Evolutionary conservation across 2,888 invertebrate species (phyloP).

Genomic region (Noctuana brunneofusca): DNA sequence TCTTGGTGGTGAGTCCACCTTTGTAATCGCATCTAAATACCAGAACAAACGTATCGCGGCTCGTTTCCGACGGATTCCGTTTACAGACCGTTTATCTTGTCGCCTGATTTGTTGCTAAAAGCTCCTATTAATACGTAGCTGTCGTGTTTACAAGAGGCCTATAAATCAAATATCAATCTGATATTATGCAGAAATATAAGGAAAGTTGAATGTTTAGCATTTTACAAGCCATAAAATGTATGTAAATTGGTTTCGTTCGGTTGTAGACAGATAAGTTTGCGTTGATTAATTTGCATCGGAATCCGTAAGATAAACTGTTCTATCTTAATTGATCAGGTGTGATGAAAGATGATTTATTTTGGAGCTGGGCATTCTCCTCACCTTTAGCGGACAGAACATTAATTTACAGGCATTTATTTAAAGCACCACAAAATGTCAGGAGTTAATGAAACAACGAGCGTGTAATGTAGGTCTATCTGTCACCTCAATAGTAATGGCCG

Average conservation of each 20-base stretch:
- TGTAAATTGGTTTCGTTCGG: slow-evolving; percentile 33
- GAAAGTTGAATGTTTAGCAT: slow-evolving; percentile 35
- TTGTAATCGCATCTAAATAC: slow-evolving; percentile 20
- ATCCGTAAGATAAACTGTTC: slow-evolving; percentile 27
- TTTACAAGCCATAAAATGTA: slow-evolving; percentile 35
- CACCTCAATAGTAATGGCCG: slow-evolving; percentile 32
- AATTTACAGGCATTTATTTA: slow-evolving; percentile 41
- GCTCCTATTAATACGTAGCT: slow-evolving; percentile 29
- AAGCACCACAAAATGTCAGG: slow-evolving; percentile 42
- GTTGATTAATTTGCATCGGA: slow-evolving; percentile 33
- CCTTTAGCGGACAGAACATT: slow-evolving; percentile 37
- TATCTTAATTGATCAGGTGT: slow-evolving; percentile 35
- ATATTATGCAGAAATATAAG: slow-evolving; percentile 34
- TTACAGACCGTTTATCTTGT: slow-evolving; percentile 18
- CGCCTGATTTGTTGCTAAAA: slow-evolving; percentile 33
- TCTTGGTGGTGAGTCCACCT: slow-evolving; percentile 91
- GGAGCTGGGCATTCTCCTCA: slow-evolving; percentile 25
- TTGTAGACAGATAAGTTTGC: slow-evolving; percentile 34
- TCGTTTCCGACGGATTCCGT: slow-evolving; percentile 7
- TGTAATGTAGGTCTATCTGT: slow-evolving; percentile 38
- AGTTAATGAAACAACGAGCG: slow-evolving; percentile 41
- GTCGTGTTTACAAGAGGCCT: slow-evolving; percentile 29
- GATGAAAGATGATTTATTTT: slow-evolving; percentile 36
- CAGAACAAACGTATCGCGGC: neutral
- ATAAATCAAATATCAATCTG: slow-evolving; percentile 35